Base-by-base conservation (phyloP, 53 echinoderm and acorn worm species). In the Zoroaster sp. region DNA sequence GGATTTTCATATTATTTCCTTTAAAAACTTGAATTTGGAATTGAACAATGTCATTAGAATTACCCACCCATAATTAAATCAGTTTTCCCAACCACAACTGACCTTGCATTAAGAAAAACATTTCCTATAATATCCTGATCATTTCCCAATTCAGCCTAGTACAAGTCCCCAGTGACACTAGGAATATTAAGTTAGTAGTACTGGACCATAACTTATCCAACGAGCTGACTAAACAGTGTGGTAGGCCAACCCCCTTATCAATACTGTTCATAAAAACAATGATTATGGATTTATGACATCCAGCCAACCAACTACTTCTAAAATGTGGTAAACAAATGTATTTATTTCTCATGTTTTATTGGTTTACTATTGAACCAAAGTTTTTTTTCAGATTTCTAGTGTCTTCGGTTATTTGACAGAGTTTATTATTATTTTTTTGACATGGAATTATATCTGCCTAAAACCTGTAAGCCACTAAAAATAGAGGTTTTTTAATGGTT, bases 211-310 rank as follows among this genome's bases (percentile, higher is more conserved):
- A 74, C 40, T 74, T 40, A 74, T 43, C 5, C 30, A 1, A 20
- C 6, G 5, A 17, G 21, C 44, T 74, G 74, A 44, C 41, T 74
- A 20, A 74, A 74, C 74, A 23, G 38, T 74, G 23, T 37, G 37
- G 11, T 23, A 21, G 74, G 5, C 74, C 74, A 74, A 41, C 74
- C 74, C 40, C 74, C 74, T 74, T 21, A 37, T 74, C 40, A 37
- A 7, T 40, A 40, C 39, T 40, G 23, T 38, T 38, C 74, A 74
- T 18, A 74, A 21, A 39, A 37, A 40, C 39, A 41, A 41, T 41
- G 74, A 28, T 5, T 74, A 74, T 74, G 74, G 74, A 74, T 74
- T 74, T 74, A 74, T 40, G 41, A 40, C 44, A 20, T 6, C 74
- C 15, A 33, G 47, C 13, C 37, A 36, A 33, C 70, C n/a, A 11